phyloP scores from a whole-genome alignment of 2,113 vertebrate genomes.

The Thunnus thynnus region DNA sequence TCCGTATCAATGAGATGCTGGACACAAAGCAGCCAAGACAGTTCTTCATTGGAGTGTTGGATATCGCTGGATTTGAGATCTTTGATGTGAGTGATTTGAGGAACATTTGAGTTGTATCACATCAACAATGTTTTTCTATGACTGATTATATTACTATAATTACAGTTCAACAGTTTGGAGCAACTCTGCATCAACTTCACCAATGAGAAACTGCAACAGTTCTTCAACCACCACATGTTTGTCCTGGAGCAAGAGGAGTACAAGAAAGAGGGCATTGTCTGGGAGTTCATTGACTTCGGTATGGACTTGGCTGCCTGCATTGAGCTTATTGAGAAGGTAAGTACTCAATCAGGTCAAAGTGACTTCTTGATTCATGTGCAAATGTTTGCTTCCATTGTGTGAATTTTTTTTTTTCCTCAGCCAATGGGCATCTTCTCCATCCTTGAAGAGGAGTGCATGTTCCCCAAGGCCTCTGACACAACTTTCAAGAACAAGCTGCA shows the following conservation, averaged over 20 bases:
- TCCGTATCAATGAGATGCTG: constrained; percentile 75
- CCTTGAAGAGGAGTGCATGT: constrained; percentile 84
- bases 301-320: constrained; percentile 93
- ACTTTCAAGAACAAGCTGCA: constrained; percentile 93
- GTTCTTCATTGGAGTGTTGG: constrained; percentile 86
- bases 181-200: constrained; percentile 91
- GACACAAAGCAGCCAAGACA: constrained; percentile 84
- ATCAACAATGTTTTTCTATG: too few relatives aligned
- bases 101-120: too few relatives aligned
- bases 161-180: constrained; percentile 90
- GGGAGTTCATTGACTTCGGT: constrained; percentile 92
- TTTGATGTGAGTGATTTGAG: constrained; percentile 80
- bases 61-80: constrained; percentile 88
- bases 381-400: too few relatives aligned
- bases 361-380: background rate
- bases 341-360: background rate
- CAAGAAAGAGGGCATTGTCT: constrained; percentile 90
- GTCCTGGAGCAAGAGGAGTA: constrained; percentile 92
- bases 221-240: constrained; percentile 89
- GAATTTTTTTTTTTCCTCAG: constrained; percentile 66
- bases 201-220: constrained; percentile 92
- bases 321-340: constrained; percentile 92
- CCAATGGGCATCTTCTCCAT: constrained; percentile 82
- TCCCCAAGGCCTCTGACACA: constrained; percentile 78
- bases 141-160: too few relatives aligned